Percentiles rank a stretch among this genome's conserved stretches.
Evolutionary conservation across 2,797 vertebrate species (phyloP).

Genomic region (Rhinatrema bivittatum): DNA sequence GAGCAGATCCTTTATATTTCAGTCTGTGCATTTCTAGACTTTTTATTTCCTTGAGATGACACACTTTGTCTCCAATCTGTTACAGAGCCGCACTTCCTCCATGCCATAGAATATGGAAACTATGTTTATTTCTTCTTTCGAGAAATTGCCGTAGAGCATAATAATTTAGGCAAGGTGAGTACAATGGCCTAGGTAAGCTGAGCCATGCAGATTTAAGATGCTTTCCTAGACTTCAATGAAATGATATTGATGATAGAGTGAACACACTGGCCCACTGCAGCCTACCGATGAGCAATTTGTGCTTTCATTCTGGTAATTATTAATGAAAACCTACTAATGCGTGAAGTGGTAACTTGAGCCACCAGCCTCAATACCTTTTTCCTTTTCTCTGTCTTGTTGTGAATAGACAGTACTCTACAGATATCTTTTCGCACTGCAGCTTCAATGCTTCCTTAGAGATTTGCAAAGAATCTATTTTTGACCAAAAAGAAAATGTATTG

Average conservation of each 20-base stretch:
- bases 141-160: conserved; percentile 96
- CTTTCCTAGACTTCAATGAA: no score
- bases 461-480: conserved; percentile 8
- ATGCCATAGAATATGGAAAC: conserved; percentile 93
- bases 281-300: no score
- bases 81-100: conserved; percentile 95
- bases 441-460: conserved; percentile 20
- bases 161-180: conserved; percentile 92
- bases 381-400: conserved; percentile 2
- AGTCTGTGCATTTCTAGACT: background rate
- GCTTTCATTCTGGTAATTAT: background rate
- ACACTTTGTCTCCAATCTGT: conserved; percentile 16
- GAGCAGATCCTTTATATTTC: no score
- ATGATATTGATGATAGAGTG: no score
- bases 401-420: conserved; percentile 3
- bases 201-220: no score
- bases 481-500: conserved; percentile 38
- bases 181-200: no score
- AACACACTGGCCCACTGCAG: no score
- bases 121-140: conserved; percentile 98
- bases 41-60: conserved; percentile 8
- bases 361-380: no score
- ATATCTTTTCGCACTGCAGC: conserved; percentile 12
- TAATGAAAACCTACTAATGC: background rate
- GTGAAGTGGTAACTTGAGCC: conserved; percentile 1